Base-by-base conservation (phyloP, 2,797 vertebrate genomes). In the Hypotaenidia philippensis region DNA sequence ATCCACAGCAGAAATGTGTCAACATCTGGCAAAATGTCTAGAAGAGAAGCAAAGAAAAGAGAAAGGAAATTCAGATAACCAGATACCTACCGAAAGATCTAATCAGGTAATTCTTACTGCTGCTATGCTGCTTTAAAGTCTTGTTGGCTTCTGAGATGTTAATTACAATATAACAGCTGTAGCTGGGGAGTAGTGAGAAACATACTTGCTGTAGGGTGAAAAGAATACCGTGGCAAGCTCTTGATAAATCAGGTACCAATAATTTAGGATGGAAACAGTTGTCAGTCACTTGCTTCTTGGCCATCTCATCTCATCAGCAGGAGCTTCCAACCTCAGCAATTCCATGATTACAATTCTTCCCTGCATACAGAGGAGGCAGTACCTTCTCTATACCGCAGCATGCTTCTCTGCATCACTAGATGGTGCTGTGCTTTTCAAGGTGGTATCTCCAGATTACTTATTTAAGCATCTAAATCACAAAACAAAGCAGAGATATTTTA, bases 1-100 rank as follows among this genome's bases (percentile, higher is more conserved):
- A 0, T 94, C 98, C 41, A 99, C 99, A 0, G 98, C 99, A 55
- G 98, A 98, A 95, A 99, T 99, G 98, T 99, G 99, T 90, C 98
- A 99, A 90, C 98, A 99, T 31, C 98, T 99, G 90, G 98, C 99
- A 96, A 97, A 80, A n/a, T 97, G 98, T 80, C 97, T 99, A 87
- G 99, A 99, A 94, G 98, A 96, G 26, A 97, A 96, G 47, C 98
- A 98, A 89, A 96, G 63, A 22, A 93, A 71, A 63, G 83, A 70
- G 25, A 92, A 91, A 83, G 71, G 84, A 50, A 41, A 79, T 13
- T 32, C 22, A 38, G 96, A 96, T 81, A 88, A 96, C 49, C 79
- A 77, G 69, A 69, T 55, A n/a, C 72, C 84, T 80, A 92, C 55
- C 14, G 92, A 95, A 77, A 97, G 94, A 49, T 52, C 89, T 31